These are phyloP conservation scores for Delichon dasypus DNA, from an alignment of 2,797 vertebrate genomes.

Conservation along the genomic window DNA sequence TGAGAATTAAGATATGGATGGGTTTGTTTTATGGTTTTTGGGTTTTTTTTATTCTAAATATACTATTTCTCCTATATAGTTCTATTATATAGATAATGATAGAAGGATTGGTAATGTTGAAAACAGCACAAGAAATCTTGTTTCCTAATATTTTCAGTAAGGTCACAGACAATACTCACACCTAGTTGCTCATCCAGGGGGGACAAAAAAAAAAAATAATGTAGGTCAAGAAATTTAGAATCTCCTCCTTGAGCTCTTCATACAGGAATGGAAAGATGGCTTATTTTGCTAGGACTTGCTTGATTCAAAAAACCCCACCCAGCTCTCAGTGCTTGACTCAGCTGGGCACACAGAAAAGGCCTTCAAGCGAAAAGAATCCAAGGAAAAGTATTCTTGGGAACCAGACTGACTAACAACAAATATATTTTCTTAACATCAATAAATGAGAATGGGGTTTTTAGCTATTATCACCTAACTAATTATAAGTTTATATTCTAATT, in stretches of 20 bases:
- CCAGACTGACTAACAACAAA: not conserved
- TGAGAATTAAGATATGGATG: not conserved
- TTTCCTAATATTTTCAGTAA: not conserved
- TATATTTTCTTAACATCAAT: not conserved
- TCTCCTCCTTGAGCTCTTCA: not conserved
- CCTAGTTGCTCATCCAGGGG: not conserved
- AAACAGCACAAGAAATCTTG: not conserved
- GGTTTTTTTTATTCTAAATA: not conserved
- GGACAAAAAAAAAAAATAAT: not conserved
- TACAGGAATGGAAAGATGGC: fast-evolving
- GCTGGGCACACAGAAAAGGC: not conserved
- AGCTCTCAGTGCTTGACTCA: not conserved
- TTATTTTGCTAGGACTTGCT: not conserved
- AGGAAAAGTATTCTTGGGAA: not conserved
- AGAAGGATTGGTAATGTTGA: not conserved
- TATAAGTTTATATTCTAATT: not conserved
- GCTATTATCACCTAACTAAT: not conserved
- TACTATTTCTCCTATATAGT: not conserved
- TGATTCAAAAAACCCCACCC: not conserved
- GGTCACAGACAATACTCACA: not conserved
- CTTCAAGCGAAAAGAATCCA: not conserved
- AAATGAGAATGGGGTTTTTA: not conserved
- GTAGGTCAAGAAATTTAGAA: not conserved
- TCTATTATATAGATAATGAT: not conserved
- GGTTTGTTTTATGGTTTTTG: not conserved